Percentiles rank a stretch among this genome's conserved stretches.
phyloP scores from a whole-genome alignment of 1,140 invertebrate species.

The Zaprionus gabonicus region DNA sequence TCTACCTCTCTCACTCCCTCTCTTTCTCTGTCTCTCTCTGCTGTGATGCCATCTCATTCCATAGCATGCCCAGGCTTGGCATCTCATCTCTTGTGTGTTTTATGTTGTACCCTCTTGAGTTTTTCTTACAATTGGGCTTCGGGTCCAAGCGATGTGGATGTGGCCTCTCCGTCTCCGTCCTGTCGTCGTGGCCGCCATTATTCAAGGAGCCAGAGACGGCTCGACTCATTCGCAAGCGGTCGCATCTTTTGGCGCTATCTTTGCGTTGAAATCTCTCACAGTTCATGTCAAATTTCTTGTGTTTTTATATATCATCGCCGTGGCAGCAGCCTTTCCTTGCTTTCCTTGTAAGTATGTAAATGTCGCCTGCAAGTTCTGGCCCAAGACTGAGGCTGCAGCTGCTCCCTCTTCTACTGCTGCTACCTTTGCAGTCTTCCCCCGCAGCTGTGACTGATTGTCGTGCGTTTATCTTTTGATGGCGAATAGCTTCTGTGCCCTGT shows the following conservation, averaged over 20 bases:
- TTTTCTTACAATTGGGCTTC: slow-evolving; percentile 76
- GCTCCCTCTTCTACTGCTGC: slow-evolving; percentile 34
- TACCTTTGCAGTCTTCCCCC: slow-evolving; percentile 17
- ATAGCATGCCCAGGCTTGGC: slow-evolving; percentile 25
- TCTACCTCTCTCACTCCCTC: not conserved
- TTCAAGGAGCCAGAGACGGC: slow-evolving; percentile 65
- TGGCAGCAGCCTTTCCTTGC: slow-evolving; percentile 59
- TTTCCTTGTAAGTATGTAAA: slow-evolving; percentile 83
- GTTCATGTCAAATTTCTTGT: slow-evolving; percentile 83
- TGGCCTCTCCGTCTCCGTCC: slow-evolving; percentile 33
- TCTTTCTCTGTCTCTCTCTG: not conserved
- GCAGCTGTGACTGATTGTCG: slow-evolving; percentile 79
- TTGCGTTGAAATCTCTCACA: slow-evolving; percentile 80
- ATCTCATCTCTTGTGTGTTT: slow-evolving; percentile 67
- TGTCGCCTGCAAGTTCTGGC: slow-evolving; percentile 29
- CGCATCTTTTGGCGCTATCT: slow-evolving; percentile 79
- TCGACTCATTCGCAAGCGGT: slow-evolving; percentile 56
- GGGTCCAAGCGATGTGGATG: slow-evolving; percentile 21
- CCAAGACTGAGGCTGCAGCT: slow-evolving; percentile 50
- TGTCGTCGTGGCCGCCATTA: slow-evolving; percentile 72
- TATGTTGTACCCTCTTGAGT: slow-evolving; percentile 71
- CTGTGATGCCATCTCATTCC: slow-evolving; percentile 39
- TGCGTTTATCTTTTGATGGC: slow-evolving; percentile 76
- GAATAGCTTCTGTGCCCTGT: slow-evolving; percentile 67
- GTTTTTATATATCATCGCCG: slow-evolving; percentile 80